These are phyloP conservation scores for Biston stratarius DNA, from an alignment of 2,888 invertebrate species.

Conservation along the genomic window DNA sequence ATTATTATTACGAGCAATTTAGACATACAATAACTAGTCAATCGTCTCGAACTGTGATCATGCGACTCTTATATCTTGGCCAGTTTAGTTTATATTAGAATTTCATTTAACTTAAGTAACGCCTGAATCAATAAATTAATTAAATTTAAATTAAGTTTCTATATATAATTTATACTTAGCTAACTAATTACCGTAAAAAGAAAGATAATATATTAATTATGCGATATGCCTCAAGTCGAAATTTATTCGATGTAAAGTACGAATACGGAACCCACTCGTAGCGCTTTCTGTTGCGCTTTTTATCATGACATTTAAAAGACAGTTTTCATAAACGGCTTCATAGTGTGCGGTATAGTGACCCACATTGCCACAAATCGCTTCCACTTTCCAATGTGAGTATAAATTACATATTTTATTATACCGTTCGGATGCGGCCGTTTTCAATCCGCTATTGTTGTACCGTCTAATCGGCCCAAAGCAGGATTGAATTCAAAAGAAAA, in stretches of 20 bases:
- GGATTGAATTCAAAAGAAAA: constrained; percentile 20
- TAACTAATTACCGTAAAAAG: too few relatives aligned
- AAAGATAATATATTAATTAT: too few relatives aligned
- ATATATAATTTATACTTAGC: too few relatives aligned
- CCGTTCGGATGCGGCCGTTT: constrained; percentile 38
- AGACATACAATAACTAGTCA: too few relatives aligned
- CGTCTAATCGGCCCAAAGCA: constrained; percentile 29
- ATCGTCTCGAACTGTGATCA: too few relatives aligned
- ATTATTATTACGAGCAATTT: too few relatives aligned
- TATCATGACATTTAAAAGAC: constrained; percentile 30
- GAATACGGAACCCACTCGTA: constrained; percentile 19
- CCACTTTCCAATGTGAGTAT: constrained; percentile 62
- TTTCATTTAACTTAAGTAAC: too few relatives aligned
- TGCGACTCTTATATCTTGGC: too few relatives aligned
- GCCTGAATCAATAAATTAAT: too few relatives aligned
- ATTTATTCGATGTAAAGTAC: background rate
- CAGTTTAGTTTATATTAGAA: too few relatives aligned
- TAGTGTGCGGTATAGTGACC: constrained; percentile 62
- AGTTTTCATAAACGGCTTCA: constrained; percentile 37
- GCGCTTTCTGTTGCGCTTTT: background rate
- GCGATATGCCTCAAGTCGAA: too few relatives aligned
- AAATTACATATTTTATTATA: constrained; percentile 60
- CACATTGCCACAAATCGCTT: constrained; percentile 57
- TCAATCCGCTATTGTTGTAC: constrained; percentile 33
- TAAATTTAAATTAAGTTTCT: too few relatives aligned